Evolutionary conservation across 2,797 vertebrate species (phyloP), one percentile per base, ranked within the genome.

Genomic region (Sebastes nivosus): DNA sequence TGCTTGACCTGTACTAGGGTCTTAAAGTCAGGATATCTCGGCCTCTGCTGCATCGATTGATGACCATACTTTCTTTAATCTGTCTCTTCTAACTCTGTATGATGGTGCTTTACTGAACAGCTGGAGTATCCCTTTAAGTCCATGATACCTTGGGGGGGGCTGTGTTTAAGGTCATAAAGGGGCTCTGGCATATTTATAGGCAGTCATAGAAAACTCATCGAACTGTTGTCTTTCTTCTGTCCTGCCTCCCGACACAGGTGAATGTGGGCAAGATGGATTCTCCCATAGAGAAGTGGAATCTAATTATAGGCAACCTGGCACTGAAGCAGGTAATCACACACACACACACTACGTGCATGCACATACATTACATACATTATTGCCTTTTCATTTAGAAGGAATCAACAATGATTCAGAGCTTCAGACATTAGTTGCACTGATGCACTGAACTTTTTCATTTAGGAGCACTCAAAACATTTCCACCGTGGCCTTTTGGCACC

Each of bases 241-340:
- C 5, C 10, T 38, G 0, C 25, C 16, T 73, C 71, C 8, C 70
- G 87, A 92, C 27, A 73, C 90, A 99, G 98, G 98, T 99, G 81
- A 99, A 99, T 78, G 94, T 99, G 89, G 98, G 98, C 30, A 99
- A 99, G 95, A 99, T 99, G 98, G 98, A 99, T 93, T 99, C 98
- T 16, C 98, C 98, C 57, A 99, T 98, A 82, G 98, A 99, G 93
- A 99, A 99, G 89, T 99, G 98, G 98, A 99, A 99, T 85, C 95
- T 99, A 16, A 99, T 99, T 87, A 98, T 99, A 76, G 97, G 98
- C 59, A 99, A 99, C 95, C 93, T 99, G 93, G 98, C 98, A 24
- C 96, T 99, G 80, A 99, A 99, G 85, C 98, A 99, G 97, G 98
- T 99, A 94, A 95, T 73, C 34, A 34, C 34, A 30, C 30, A 30